Percentiles rank a stretch among this genome's conserved stretches.
phyloP scores from a whole-genome alignment of 2,113 vertebrate species.

The Phalacrocorax pelagicus region DNA sequence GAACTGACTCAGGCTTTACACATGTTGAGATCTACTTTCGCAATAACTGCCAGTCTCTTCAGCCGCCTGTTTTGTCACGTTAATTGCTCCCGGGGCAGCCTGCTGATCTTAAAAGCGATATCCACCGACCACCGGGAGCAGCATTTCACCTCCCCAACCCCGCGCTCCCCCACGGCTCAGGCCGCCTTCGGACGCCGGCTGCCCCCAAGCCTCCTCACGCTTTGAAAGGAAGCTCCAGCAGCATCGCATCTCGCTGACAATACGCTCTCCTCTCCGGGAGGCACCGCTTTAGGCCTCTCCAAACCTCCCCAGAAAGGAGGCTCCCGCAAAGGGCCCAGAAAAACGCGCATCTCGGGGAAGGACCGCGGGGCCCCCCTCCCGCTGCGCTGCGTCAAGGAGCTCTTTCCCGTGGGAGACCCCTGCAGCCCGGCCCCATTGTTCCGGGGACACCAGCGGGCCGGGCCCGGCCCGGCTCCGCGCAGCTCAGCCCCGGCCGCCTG shows the following conservation, averaged over 20 bases:
- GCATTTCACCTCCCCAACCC: not conserved
- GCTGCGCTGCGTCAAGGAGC: not conserved
- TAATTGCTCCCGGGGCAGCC: not conserved
- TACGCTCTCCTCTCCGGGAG: not conserved
- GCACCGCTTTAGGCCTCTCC: not conserved
- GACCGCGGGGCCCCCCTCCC: not conserved
- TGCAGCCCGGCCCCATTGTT: not conserved
- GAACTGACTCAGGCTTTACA: slow-evolving; percentile 13
- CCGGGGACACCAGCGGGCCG: not conserved
- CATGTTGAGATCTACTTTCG: not conserved
- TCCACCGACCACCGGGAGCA: not conserved
- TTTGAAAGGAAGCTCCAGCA: rapidly evolving
- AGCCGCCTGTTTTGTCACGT: not conserved
- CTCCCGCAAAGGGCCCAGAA: not conserved
- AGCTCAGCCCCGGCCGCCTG: not conserved
- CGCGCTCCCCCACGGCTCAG: not conserved
- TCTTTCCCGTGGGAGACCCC: not conserved
- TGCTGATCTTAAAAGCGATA: not conserved
- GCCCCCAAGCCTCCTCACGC: not conserved
- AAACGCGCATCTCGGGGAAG: not conserved
- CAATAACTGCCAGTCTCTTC: slow-evolving; percentile 30
- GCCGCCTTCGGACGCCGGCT: not conserved
- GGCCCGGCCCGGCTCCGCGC: not conserved
- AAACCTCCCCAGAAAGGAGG: too few species aligned
- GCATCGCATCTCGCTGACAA: not conserved